phyloP scores from a whole-genome alignment of 2,113 vertebrate species.

The Charina bottae region DNA sequence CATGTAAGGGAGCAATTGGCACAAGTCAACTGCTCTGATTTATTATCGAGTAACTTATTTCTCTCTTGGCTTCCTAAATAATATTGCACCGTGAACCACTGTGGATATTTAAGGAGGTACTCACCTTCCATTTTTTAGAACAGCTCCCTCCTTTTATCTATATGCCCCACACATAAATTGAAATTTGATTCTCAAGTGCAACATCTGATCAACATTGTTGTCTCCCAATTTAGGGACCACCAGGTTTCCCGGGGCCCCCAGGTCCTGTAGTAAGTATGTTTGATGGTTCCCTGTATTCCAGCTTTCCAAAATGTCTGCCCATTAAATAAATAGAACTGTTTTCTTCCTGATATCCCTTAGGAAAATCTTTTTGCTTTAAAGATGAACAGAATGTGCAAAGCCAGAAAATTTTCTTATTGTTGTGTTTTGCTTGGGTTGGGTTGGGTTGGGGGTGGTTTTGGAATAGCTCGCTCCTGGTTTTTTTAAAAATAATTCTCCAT shows the following conservation, averaged over 20 bases:
- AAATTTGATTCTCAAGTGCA: not conserved
- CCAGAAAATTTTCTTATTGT: not conserved
- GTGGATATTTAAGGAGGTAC: too few species aligned
- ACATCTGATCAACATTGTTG: slow-evolving; percentile 41
- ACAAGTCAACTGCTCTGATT: not conserved
- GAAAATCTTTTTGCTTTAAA: not conserved
- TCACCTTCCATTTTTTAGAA: not conserved
- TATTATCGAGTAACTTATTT: not conserved
- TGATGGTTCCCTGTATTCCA: not conserved
- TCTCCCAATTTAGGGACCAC: slow-evolving; percentile 75
- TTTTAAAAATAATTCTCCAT: not conserved
- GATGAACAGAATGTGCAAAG: not conserved
- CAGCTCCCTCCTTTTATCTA: not conserved
- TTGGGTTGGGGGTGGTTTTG: not conserved
- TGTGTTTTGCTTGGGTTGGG: not conserved
- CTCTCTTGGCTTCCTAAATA: not conserved
- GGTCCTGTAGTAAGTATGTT: slow-evolving; percentile 82
- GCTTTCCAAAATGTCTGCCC: not conserved
- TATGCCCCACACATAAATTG: not conserved
- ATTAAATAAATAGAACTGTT: not conserved
- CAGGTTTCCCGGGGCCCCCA: slow-evolving; percentile 78
- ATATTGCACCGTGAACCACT: not conserved
- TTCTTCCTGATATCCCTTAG: not conserved
- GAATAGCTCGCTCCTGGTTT: not conserved
- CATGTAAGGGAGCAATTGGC: not conserved